A percentile compares a stretch with the other conserved stretches of the same genome.
Evolutionary conservation across 2,113 vertebrate species (phyloP).

Genomic region (Catharus bicknelli): DNA sequence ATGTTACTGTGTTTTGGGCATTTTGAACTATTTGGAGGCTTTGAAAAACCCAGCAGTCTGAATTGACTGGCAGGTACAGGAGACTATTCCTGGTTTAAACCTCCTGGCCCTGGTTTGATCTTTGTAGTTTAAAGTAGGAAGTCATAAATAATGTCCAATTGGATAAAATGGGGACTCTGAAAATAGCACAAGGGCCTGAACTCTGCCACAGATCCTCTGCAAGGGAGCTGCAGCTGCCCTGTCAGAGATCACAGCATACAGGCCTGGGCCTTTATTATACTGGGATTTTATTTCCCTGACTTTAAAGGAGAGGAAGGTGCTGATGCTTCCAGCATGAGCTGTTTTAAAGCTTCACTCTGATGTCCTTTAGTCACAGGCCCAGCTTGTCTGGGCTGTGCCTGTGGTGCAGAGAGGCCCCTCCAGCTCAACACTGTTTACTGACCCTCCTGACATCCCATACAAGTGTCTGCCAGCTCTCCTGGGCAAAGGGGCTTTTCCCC

Average conservation of each 20-base stretch:
- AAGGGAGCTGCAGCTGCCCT: neutral
- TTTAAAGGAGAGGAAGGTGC: neutral
- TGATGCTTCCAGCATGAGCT: neutral
- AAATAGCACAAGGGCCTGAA: neutral
- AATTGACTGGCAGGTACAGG: neutral
- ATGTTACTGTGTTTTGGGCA: neutral
- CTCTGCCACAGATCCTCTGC: neutral
- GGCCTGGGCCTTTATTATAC: neutral
- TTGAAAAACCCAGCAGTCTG: neutral
- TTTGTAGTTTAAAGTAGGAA: neutral
- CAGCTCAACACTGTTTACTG: neutral
- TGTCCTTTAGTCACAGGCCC: neutral
- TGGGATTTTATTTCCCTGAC: neutral
- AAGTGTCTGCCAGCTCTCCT: fast-evolving
- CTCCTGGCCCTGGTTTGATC: neutral
- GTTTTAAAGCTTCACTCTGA: neutral
- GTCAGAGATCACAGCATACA: neutral
- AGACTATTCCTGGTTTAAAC: neutral
- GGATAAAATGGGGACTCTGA: neutral
- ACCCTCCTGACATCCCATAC: neutral
- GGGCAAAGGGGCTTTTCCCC: neutral
- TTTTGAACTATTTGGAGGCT: neutral
- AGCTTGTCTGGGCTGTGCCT: neutral
- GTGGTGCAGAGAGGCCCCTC: neutral
- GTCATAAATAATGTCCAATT: fast-evolving